These are phyloP conservation scores for Eremophila alpestris DNA, from an alignment of 2,797 vertebrate species.

Conservation along the genomic window DNA sequence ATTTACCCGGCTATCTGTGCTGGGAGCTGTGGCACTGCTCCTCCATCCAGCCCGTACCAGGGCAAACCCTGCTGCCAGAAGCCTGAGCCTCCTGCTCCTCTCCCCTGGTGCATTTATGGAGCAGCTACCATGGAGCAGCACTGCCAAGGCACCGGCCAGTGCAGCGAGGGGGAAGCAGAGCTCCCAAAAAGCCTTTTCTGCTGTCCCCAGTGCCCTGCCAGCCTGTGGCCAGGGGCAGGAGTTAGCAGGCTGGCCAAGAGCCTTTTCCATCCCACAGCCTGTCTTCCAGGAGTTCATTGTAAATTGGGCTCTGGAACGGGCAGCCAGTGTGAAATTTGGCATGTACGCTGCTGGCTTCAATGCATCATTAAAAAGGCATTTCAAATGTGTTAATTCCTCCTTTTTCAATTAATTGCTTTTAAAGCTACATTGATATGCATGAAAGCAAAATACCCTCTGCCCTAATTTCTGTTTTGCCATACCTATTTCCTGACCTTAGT, in stretches of 20 bases:
- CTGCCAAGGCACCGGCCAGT: rapidly evolving
- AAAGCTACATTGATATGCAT: slow-evolving; percentile 22
- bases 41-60: rapidly evolving
- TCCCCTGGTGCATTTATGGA: rapidly evolving
- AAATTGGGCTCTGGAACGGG: background rate
- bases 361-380: slow-evolving; percentile 63
- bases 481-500: background rate
- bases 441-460: slow-evolving; percentile 18
- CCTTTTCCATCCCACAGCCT: background rate
- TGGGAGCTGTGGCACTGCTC: background rate
- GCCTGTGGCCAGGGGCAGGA: background rate
- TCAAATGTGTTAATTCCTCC: slow-evolving; percentile 57
- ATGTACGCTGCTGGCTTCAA: background rate
- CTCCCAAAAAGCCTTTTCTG: background rate
- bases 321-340: slow-evolving; percentile 50
- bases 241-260: background rate
- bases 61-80: background rate
- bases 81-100: background rate
- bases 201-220: background rate
- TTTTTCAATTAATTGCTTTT: slow-evolving; percentile 57
- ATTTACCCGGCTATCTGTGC: background rate
- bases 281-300: slow-evolving; percentile 31
- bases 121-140: background rate
- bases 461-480: slow-evolving; percentile 41
- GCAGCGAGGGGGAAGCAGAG: rapidly evolving